Percentiles rank a stretch among this genome's conserved stretches.
Conservation (phyloP, 2,888 invertebrate genomes). For the Griposia aprilina region DNA sequence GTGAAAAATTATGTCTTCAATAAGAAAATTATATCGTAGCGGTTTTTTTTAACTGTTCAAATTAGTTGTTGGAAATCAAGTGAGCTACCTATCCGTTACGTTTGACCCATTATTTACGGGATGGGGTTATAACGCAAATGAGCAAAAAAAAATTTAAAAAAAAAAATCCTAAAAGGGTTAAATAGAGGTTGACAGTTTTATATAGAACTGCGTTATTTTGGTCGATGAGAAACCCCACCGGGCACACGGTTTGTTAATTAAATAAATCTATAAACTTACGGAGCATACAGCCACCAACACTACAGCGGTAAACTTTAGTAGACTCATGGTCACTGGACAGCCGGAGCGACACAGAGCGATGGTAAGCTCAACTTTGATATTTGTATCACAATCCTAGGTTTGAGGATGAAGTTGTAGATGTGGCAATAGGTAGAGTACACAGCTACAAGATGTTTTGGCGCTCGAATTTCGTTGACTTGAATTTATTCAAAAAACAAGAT, state of each 20-base stretch:
- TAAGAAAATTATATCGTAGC: too few relatives aligned
- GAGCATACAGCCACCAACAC: constrained; percentile 15
- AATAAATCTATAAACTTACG: constrained; percentile 27
- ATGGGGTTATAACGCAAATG: neutral
- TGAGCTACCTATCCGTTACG: too few relatives aligned
- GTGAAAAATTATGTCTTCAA: too few relatives aligned
- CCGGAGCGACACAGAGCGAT: constrained; percentile 15
- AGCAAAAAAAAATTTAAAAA: neutral
- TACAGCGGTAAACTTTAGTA: neutral
- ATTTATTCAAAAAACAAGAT: too few relatives aligned
- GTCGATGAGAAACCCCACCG: neutral
- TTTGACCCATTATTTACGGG: too few relatives aligned
- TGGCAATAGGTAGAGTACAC: constrained; percentile 22
- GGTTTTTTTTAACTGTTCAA: too few relatives aligned
- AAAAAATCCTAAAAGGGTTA: neutral
- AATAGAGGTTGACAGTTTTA: neutral
- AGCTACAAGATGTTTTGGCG: too few relatives aligned
- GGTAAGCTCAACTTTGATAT: constrained; percentile 12
- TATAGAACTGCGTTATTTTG: neutral
- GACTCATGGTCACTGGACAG: constrained; percentile 20
- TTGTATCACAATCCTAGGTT: constrained; percentile 15
- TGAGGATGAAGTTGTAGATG: neutral
- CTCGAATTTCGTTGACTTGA: too few relatives aligned
- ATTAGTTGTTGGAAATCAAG: too few relatives aligned
- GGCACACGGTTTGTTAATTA: neutral